Percentiles rank a stretch among this genome's conserved stretches.
These are phyloP conservation scores for Ceyx margarethae DNA, from an alignment of 2,113 vertebrate genomes.

Conservation along the genomic window DNA sequence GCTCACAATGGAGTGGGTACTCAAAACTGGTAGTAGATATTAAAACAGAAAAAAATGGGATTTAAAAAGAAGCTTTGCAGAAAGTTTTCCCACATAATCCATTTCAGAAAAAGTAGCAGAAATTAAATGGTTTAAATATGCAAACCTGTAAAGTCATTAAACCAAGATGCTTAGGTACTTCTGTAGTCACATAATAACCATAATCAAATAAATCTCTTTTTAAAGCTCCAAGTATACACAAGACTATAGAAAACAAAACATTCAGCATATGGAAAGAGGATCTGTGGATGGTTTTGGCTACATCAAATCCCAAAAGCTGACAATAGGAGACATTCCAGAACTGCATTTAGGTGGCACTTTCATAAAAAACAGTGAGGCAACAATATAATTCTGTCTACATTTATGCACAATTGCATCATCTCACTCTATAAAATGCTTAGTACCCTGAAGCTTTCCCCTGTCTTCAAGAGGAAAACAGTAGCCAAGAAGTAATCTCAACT, in stretches of 20 bases:
- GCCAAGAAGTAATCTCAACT: background rate
- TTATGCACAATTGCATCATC: background rate
- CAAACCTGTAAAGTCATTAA: background rate
- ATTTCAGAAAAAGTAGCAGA: background rate
- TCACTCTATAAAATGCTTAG: background rate
- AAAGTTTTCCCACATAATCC: background rate
- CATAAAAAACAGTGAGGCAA: background rate
- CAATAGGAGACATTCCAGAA: background rate
- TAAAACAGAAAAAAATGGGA: background rate
- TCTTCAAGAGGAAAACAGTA: background rate
- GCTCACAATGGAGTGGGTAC: background rate
- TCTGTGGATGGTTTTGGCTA: background rate
- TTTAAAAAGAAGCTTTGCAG: background rate
- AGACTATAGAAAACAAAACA: background rate
- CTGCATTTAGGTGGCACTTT: background rate
- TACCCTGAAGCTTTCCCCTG: background rate
- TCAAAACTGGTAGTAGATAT: background rate
- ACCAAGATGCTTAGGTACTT: background rate
- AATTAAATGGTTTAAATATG: slow-evolving; percentile 3
- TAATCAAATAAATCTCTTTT: background rate
- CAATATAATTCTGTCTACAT: background rate
- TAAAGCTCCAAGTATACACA: background rate
- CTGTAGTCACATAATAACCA: background rate
- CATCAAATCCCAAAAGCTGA: background rate
- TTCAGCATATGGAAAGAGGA: background rate